These are phyloP conservation scores for Clanis bilineata DNA, from an alignment of 2,888 invertebrate species.

Conservation along the genomic window DNA sequence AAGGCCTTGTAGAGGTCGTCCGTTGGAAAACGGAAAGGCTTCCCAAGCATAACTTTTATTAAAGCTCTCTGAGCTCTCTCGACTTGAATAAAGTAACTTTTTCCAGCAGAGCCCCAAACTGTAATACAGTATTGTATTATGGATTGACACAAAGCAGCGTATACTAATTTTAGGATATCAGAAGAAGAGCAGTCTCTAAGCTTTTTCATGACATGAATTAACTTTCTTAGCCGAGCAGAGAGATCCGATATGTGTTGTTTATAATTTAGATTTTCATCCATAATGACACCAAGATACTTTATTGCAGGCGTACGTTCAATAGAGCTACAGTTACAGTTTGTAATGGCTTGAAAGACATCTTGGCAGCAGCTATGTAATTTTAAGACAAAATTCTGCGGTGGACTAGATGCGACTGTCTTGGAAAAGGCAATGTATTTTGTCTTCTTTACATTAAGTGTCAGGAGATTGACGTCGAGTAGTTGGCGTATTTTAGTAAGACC, in stretches of 20 bases:
- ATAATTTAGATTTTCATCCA: background rate
- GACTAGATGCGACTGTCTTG: background rate
- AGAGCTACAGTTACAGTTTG: background rate
- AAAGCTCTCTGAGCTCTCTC: too few relatives aligned
- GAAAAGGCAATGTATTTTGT: background rate
- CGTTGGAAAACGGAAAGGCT: too few relatives aligned
- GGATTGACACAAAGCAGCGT: background rate
- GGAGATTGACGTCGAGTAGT: background rate
- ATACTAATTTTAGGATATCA: background rate
- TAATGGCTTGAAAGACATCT: background rate
- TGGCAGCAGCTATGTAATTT: background rate
- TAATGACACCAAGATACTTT: background rate
- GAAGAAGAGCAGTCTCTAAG: background rate
- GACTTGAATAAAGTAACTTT: background rate
- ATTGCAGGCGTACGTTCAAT: background rate
- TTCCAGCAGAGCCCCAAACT: constrained; percentile 1
- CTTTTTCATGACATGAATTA: background rate
- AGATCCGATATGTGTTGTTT: background rate
- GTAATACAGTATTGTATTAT: background rate
- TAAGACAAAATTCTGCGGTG: background rate
- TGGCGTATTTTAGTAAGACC: background rate
- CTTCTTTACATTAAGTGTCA: background rate
- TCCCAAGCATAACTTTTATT: too few relatives aligned
- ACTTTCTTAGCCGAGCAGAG: background rate
- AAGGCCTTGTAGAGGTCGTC: too few relatives aligned